Conservation (phyloP, 2,113 vertebrate species). For the Etheostoma spectabile region DNA sequence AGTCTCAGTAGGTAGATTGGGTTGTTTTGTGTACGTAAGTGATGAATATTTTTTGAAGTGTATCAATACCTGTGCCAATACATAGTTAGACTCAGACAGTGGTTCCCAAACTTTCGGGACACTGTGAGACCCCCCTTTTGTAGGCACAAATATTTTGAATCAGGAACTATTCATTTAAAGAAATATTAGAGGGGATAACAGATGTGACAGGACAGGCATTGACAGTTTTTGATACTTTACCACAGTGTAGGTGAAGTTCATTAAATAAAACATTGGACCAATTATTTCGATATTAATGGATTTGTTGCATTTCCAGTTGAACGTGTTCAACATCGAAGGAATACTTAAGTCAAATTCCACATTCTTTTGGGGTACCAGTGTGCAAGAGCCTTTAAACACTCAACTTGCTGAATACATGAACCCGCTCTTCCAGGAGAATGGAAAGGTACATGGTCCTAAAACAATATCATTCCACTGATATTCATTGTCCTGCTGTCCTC, state of each 20-base stretch:
- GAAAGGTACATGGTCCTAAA: background rate
- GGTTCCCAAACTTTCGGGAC: too few species aligned
- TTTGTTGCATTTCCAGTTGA: background rate
- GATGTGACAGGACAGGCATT: background rate
- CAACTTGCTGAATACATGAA: background rate
- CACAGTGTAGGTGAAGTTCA: background rate
- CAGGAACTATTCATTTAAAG: background rate
- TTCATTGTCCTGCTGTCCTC: background rate
- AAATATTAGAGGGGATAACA: background rate
- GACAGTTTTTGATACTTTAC: background rate
- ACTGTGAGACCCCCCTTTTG: too few species aligned
- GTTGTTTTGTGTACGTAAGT: constrained; percentile 67
- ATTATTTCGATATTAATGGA: background rate
- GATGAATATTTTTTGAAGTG: background rate
- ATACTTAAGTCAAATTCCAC: background rate
- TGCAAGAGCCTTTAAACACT: background rate
- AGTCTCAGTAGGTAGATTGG: constrained; percentile 79
- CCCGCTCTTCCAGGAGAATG: background rate
- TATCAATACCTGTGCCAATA: background rate
- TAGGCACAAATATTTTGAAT: too few species aligned
- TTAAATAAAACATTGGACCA: background rate
- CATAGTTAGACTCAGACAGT: background rate
- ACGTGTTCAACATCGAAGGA: background rate
- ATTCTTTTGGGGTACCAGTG: background rate
- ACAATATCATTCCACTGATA: constrained; percentile 1